Conservation (phyloP, 2,888 invertebrate genomes). For the Tenodera sinensis region DNA sequence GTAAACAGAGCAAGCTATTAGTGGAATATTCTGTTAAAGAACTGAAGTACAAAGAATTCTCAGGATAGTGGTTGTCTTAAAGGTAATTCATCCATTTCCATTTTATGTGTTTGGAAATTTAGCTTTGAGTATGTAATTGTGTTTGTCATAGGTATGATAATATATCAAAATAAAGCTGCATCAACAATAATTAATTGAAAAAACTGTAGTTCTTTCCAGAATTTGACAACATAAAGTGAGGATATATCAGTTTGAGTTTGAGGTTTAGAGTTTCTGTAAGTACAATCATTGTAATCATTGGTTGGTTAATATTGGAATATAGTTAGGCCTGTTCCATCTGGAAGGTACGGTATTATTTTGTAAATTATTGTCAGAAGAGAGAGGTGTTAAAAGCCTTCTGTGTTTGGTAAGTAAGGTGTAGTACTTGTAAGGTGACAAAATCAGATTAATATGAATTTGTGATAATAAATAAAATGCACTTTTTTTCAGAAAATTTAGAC, state of each 20-base stretch:
- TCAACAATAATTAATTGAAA: conserved; percentile 16
- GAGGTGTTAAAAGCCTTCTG: not conserved
- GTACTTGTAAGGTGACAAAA: conserved; percentile 23
- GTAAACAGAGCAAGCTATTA: no score
- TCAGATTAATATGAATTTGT: not conserved
- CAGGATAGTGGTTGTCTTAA: not conserved
- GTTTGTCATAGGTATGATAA: not conserved
- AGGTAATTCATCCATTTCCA: not conserved
- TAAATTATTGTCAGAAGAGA: not conserved
- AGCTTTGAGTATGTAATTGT: not conserved
- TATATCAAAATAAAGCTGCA: not conserved
- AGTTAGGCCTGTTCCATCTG: conserved; percentile 15
- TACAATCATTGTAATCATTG: conserved; percentile 26
- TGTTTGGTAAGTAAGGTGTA: conserved; percentile 27
- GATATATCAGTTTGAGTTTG: conserved; percentile 29
- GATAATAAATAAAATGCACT: not conserved
- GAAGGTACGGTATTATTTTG: conserved; percentile 25
- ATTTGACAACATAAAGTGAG: conserved; percentile 27
- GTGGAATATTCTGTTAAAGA: no score
- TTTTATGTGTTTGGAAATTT: not conserved
- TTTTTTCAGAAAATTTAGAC: not conserved
- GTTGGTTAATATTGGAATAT: conserved; percentile 9
- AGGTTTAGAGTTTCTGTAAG: conserved; percentile 28
- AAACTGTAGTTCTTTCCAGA: conserved; percentile 34
- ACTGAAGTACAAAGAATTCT: no score